A percentile compares a stretch with the other conserved stretches of the same genome.
Conservation (phyloP, 2,888 invertebrate species). For the Anarsia innoxiella region DNA sequence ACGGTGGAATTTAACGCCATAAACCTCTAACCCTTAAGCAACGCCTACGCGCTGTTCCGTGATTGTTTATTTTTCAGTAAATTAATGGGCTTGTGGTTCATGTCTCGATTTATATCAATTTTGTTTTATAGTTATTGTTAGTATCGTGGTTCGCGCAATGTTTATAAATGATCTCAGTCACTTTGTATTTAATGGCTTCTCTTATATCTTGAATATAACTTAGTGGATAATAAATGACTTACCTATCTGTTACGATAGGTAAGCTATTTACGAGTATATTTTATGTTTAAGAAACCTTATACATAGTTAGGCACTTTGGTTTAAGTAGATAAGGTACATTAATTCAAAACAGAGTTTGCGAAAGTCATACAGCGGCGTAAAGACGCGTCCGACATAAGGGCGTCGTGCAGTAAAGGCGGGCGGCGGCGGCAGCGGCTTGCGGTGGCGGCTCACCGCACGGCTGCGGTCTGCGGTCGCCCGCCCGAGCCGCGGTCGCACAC, state of each 20-base stretch:
- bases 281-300: no score
- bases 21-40: background rate
- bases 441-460: conserved; percentile 41
- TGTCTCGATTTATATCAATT: background rate
- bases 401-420: conserved; percentile 13
- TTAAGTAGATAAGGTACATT: no score
- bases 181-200: conserved; percentile 1
- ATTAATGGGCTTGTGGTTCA: no score
- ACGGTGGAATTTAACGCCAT: conserved; percentile 20
- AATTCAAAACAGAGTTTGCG: no score
- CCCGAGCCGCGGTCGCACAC: conserved; percentile 25
- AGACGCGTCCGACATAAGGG: conserved; percentile 39
- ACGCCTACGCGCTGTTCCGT: conserved; percentile 1
- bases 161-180: background rate
- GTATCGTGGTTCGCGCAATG: no score
- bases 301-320: no score
- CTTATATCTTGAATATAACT: background rate
- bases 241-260: no score
- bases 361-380: conserved; percentile 25
- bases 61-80: background rate
- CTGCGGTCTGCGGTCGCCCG: conserved; percentile 35
- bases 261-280: no score
- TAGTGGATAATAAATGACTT: no score
- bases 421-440: conserved; percentile 26
- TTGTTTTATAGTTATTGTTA: background rate